Conservation (phyloP, 2,797 vertebrate genomes). For the Siniperca obscura region DNA sequence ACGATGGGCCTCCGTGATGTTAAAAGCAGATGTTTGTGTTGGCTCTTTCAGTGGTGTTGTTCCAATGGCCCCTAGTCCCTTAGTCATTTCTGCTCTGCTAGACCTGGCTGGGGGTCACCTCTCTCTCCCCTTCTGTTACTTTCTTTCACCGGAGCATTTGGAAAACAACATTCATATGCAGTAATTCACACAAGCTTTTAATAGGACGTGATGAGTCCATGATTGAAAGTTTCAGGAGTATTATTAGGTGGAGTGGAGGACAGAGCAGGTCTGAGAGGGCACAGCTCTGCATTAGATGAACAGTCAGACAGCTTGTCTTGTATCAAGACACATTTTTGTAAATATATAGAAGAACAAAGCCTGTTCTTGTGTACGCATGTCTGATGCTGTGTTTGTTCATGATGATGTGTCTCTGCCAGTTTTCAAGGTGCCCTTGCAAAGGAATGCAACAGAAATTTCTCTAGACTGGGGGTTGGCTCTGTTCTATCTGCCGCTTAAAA, state of each 20-base stretch:
- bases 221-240: conserved; percentile 61
- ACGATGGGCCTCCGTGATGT: conserved; percentile 72
- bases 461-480: conserved; percentile 47
- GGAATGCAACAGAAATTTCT: conserved; percentile 71
- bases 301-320: not conserved
- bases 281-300: conserved; percentile 2
- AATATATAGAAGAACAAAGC: conserved; percentile 23
- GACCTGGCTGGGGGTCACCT: conserved; percentile 48
- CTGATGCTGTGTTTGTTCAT: conserved; percentile 41
- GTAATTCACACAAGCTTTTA: conserved; percentile 70
- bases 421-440: conserved; percentile 76
- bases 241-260: conserved; percentile 35
- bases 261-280: conserved; percentile 10
- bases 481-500: conserved; percentile 63
- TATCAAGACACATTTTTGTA: conserved; percentile 8
- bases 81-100: conserved; percentile 60
- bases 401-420: conserved; percentile 58
- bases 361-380: conserved; percentile 40
- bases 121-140: conserved; percentile 30
- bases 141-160: conserved; percentile 62
- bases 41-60: conserved; percentile 62
- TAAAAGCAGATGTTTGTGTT: conserved; percentile 82
- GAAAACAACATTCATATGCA: conserved; percentile 65
- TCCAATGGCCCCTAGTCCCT: conserved; percentile 59
- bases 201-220: conserved; percentile 68